A percentile compares a stretch with the other conserved stretches of the same genome.
Evolutionary conservation across 2,888 invertebrate species (phyloP).

Genomic region (Drosophila nigritarsus): DNA sequence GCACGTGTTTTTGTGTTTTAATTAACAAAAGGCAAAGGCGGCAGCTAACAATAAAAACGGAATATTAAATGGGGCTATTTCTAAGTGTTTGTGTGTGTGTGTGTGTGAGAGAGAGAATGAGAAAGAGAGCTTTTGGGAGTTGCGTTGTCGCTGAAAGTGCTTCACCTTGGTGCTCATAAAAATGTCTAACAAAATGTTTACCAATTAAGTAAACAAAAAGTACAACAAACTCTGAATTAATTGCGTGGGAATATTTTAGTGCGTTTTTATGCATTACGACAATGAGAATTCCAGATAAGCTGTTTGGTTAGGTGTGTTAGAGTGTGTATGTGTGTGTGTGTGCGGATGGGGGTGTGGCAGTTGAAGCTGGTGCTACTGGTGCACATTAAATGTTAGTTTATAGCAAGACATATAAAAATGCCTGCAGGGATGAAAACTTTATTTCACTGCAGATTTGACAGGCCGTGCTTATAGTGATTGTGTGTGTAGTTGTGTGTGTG

Average conservation of each 20-base stretch:
- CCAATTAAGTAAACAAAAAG: slow-evolving; percentile 80
- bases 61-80: slow-evolving; percentile 66
- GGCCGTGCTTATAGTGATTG: slow-evolving; percentile 32
- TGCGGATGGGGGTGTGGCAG: slow-evolving; percentile 19
- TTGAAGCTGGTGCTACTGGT: slow-evolving; percentile 31
- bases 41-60: slow-evolving; percentile 75
- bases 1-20: slow-evolving; percentile 82
- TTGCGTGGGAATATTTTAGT: slow-evolving; percentile 79
- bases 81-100: slow-evolving; percentile 23
- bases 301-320: not conserved
- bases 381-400: slow-evolving; percentile 69
- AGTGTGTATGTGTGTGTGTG: not conserved
- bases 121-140: slow-evolving; percentile 27
- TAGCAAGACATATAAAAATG: slow-evolving; percentile 56
- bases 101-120: slow-evolving; percentile 22
- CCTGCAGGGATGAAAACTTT: slow-evolving; percentile 53
- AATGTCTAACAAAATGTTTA: slow-evolving; percentile 80
- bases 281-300: slow-evolving; percentile 44
- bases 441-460: slow-evolving; percentile 65
- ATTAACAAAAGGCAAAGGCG: slow-evolving; percentile 70
- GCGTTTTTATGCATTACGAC: slow-evolving; percentile 78
- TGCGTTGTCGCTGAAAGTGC: slow-evolving; percentile 41
- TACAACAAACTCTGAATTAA: slow-evolving; percentile 73
- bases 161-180: slow-evolving; percentile 76
- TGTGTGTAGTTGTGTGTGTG: slow-evolving; percentile 14